phyloP scores from a whole-genome alignment of 2,888 invertebrate species.

The Exephanes ischioxanthus region DNA sequence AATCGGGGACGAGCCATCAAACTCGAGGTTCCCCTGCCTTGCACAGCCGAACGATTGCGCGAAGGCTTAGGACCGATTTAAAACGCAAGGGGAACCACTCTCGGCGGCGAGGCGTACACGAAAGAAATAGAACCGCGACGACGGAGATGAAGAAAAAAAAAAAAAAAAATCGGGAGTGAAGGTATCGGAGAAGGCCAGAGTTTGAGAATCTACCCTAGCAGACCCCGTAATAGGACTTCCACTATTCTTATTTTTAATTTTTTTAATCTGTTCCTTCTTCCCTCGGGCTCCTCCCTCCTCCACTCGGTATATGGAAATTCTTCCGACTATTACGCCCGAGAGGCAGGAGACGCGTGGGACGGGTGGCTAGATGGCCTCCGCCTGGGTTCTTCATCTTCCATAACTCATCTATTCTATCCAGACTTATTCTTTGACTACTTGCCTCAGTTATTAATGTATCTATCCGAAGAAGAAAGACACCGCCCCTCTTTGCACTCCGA shows the following conservation, averaged over 20 bases:
- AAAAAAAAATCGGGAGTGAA: background rate
- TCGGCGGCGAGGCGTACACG: background rate
- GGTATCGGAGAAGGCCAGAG: conserved; percentile 15
- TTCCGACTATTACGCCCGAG: conserved; percentile 45
- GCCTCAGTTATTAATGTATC: conserved; percentile 49
- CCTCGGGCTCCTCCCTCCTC: conserved; percentile 24
- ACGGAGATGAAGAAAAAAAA: conserved; percentile 22
- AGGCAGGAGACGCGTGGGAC: conserved; percentile 24
- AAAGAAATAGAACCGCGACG: conserved; percentile 36
- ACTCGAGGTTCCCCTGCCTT: conserved; percentile 18
- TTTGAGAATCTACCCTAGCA: conserved; percentile 40
- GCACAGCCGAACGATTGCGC: conserved; percentile 42
- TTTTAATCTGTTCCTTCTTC: conserved; percentile 17
- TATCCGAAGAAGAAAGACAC: conserved; percentile 20
- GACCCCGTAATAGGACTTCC: conserved; percentile 39
- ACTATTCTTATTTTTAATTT: background rate
- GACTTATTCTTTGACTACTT: conserved; percentile 54
- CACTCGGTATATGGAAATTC: conserved; percentile 54
- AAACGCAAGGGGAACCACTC: conserved; percentile 42
- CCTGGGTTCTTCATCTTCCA: background rate
- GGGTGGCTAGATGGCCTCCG: too few relatives aligned
- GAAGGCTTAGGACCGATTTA: conserved; percentile 46
- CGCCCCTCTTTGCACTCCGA: background rate
- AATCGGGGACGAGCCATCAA: background rate
- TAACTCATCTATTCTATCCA: conserved; percentile 60